Conservation (phyloP, 1,140 invertebrate genomes). For the Drosophila trapezifrons region DNA sequence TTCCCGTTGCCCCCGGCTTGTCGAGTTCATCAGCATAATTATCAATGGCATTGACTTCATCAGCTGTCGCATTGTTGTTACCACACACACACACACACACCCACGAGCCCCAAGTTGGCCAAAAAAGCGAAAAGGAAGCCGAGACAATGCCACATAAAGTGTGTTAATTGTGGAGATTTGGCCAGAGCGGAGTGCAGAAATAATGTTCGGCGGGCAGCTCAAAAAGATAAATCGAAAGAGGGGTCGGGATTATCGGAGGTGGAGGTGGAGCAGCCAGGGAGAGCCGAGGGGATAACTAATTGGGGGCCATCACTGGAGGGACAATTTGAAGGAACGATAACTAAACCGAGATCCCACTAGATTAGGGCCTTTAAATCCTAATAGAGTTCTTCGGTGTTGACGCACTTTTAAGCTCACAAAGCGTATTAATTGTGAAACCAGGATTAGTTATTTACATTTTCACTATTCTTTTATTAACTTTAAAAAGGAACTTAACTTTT, state of each 20-base stretch:
- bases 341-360: slow-evolving; percentile 13
- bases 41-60: slow-evolving; percentile 78
- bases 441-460: neutral
- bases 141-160: slow-evolving; percentile 70
- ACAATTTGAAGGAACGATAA: neutral
- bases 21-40: slow-evolving; percentile 80
- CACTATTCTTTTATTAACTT: too few relatives aligned
- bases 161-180: slow-evolving; percentile 79
- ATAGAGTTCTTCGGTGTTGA: neutral
- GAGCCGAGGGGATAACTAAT: slow-evolving; percentile 7
- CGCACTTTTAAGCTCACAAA: neutral
- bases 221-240: slow-evolving; percentile 76
- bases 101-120: slow-evolving; percentile 5
- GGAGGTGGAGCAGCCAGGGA: too few relatives aligned
- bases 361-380: neutral
- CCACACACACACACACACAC: neutral
- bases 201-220: slow-evolving; percentile 65
- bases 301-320: slow-evolving; percentile 3
- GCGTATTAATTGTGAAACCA: neutral
- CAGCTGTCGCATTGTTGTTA: slow-evolving; percentile 65
- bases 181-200: slow-evolving; percentile 51
- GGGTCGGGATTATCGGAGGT: neutral
- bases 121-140: slow-evolving; percentile 6
- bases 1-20: slow-evolving; percentile 16
- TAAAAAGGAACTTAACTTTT: too few relatives aligned